These are phyloP conservation scores for Drosophila anomelani DNA, from an alignment of 2,888 invertebrate genomes.

Conservation along the genomic window DNA sequence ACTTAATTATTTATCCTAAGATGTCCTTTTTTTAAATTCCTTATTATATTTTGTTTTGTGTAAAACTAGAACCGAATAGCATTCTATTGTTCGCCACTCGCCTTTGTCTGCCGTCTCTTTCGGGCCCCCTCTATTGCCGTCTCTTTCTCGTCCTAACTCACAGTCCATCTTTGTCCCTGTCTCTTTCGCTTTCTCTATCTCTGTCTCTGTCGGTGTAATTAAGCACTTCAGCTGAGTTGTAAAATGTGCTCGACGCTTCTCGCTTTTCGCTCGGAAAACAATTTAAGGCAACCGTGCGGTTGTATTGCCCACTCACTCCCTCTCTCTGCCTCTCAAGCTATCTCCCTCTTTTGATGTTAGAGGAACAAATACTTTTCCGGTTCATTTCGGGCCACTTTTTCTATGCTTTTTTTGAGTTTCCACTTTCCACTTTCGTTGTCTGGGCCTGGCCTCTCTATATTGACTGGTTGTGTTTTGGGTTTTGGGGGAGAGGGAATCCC, in stretches of 20 bases:
- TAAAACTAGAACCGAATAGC: slow-evolving; percentile 31
- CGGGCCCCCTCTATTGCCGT: not conserved
- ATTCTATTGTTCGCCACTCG: slow-evolving; percentile 59
- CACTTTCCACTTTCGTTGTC: slow-evolving; percentile 34
- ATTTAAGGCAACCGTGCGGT: slow-evolving; percentile 74
- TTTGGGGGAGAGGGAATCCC: not conserved
- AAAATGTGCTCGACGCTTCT: slow-evolving; percentile 69
- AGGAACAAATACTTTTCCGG: slow-evolving; percentile 6
- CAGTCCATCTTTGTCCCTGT: not conserved
- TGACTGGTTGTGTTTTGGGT: slow-evolving; percentile 63
- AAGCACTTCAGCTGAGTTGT: slow-evolving; percentile 79
- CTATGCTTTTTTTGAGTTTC: not conserved
- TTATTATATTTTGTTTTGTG: not conserved
- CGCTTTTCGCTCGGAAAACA: slow-evolving; percentile 67
- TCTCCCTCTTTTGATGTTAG: slow-evolving; percentile 11
- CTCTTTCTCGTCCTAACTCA: not conserved
- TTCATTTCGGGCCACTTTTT: slow-evolving; percentile 28
- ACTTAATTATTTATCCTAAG: not conserved
- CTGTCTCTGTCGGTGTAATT: slow-evolving; percentile 39
- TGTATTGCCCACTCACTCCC: slow-evolving; percentile 23
- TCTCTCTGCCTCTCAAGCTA: not conserved
- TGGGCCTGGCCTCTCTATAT: slow-evolving; percentile 43
- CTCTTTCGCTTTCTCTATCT: not conserved
- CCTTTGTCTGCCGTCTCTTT: slow-evolving; percentile 50
- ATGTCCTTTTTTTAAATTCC: not conserved